Base-by-base conservation (phyloP, 1,140 invertebrate genomes). In the Metaphire vulgaris region DNA sequence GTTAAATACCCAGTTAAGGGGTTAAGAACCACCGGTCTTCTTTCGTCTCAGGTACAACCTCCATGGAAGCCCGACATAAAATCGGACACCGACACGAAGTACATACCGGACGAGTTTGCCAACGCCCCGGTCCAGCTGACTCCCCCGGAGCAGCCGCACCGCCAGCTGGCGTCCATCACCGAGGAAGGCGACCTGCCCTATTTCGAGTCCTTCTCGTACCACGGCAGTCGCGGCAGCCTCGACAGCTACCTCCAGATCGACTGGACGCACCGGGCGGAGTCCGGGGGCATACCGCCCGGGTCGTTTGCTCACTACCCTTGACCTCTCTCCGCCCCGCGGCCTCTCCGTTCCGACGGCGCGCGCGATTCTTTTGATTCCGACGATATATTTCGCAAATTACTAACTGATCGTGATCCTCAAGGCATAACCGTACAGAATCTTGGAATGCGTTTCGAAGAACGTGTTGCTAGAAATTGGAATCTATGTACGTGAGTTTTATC, bases 141-240 rank as follows among this genome's bases (percentile, higher is more conserved):
- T 1, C 85, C 85, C 1, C 74, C 80, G 6, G 73, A 74, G 1
- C 67, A 72, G 30, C 84, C 84, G 6, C 75, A 79, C 14, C 74
- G 77, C 31, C 32, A 73, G 21, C 85, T 92, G 1, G 89, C 89
- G 80, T 89, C 90, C 41, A 92, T 92, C 77, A 88, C 88, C 2
- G 91, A 92, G 83, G 90, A 92, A 81, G 87, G 89, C 74, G 90
- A 91, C 81, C 68, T 86, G 75, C 88, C 89, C 1, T 89, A 91
- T 82, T 93, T 93, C 84, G 89, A 90, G 66, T 91, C 92, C 81
- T 93, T 93, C 82, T 91, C 90, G 21, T 93, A 91, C 84, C 91
- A 90, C 78, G 87, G 88, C 64, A 72, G 80, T 70, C 29, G 77
- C 29, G 81, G 82, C 16, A 82, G 81, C 32, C 79, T 82, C 33